Evolutionary conservation across 2,113 vertebrate genomes (phyloP).

Genomic region (Chitala chitala): DNA sequence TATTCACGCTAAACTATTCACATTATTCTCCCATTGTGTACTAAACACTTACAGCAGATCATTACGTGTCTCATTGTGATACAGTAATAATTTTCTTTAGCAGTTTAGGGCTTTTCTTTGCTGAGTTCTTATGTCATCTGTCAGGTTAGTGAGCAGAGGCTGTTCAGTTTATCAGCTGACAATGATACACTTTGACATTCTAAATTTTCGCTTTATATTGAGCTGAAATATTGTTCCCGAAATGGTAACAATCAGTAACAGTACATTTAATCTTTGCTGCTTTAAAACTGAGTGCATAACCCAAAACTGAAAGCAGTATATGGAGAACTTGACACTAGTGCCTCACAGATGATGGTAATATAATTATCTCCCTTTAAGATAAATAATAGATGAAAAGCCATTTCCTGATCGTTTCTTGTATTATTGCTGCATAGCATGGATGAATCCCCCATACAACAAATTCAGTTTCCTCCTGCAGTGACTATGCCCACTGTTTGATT

Average conservation of each 20-base stretch:
- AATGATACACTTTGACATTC: slow-evolving; percentile 11
- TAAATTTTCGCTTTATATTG: slow-evolving; percentile 7
- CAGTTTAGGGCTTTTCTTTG: neutral
- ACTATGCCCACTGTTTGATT: neutral
- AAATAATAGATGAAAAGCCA: too few species aligned
- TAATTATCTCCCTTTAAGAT: too few species aligned
- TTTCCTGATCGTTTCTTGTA: too few species aligned
- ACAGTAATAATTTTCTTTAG: neutral
- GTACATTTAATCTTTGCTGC: neutral
- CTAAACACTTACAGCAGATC: neutral
- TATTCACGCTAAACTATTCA: neutral
- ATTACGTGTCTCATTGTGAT: neutral
- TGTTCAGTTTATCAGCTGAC: slow-evolving; percentile 5
- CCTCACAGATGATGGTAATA: too few species aligned
- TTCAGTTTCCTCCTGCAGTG: too few species aligned
- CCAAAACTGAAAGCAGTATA: neutral
- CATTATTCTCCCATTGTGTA: neutral
- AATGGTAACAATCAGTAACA: slow-evolving; percentile 15
- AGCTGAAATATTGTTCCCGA: neutral
- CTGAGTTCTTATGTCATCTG: neutral
- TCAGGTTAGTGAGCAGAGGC: slow-evolving; percentile 1
- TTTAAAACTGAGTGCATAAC: neutral
- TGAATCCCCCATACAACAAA: too few species aligned
- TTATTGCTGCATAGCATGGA: too few species aligned
- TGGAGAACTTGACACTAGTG: neutral